Conservation (phyloP, 2,888 invertebrate genomes). For the Callosobruchus maculatus region DNA sequence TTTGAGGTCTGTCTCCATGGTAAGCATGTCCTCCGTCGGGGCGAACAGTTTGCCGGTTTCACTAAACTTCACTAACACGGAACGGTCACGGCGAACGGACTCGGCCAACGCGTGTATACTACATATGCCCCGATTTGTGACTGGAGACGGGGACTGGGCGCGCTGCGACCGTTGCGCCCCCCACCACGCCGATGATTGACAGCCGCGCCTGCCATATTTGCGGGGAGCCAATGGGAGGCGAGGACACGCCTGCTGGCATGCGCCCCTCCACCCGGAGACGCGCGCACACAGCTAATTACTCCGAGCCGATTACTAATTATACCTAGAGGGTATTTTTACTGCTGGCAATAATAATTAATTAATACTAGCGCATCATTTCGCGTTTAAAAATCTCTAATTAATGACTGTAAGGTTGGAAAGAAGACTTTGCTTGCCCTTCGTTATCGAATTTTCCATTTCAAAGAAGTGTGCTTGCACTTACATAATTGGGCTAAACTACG, state of each 20-base stretch:
- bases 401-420: slow-evolving; percentile 24
- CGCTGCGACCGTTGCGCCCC: slow-evolving; percentile 28
- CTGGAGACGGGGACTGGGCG: background rate
- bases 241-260: slow-evolving; percentile 21
- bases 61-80: slow-evolving; percentile 37
- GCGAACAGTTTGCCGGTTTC: slow-evolving; percentile 74
- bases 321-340: slow-evolving; percentile 50
- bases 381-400: slow-evolving; percentile 48
- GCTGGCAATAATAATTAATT: slow-evolving; percentile 50
- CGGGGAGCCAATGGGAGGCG: slow-evolving; percentile 36
- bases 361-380: slow-evolving; percentile 49
- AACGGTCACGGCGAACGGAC: background rate
- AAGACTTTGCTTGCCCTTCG: background rate
- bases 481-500: slow-evolving; percentile 17
- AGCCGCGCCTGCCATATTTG: slow-evolving; percentile 49
- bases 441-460: background rate
- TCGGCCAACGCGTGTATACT: background rate
- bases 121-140: background rate
- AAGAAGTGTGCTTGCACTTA: background rate
- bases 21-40: slow-evolving; percentile 83
- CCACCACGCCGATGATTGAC: slow-evolving; percentile 41
- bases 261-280: slow-evolving; percentile 15
- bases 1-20: slow-evolving; percentile 89
- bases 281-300: slow-evolving; percentile 41
- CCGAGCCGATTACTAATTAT: slow-evolving; percentile 49